Evolutionary conservation across 2,797 vertebrate genomes (phyloP).

Genomic region (Danio albolineatus): DNA sequence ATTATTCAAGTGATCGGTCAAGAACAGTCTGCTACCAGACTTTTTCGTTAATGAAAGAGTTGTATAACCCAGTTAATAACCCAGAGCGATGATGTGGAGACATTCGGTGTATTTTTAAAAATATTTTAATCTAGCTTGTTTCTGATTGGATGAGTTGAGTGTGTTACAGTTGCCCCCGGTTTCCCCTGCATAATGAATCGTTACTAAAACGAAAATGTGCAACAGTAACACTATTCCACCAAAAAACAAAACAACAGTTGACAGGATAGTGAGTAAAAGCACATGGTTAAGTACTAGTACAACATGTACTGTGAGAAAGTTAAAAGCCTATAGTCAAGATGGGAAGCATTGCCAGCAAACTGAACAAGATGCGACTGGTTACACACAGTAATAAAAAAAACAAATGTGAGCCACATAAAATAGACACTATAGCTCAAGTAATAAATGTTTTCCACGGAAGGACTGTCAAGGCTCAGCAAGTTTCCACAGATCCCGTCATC

Average conservation of each 20-base stretch:
- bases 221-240: not conserved
- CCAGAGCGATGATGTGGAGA: too few species aligned
- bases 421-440: not conserved
- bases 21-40: too few species aligned
- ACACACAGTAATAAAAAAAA: not conserved
- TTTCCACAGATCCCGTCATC: constrained; percentile 39
- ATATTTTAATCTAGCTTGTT: too few species aligned
- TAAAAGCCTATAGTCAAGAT: not conserved
- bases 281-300: not conserved
- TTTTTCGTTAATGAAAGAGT: too few species aligned
- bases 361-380: not conserved
- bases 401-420: not conserved
- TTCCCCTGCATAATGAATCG: not conserved
- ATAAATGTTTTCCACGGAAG: not conserved
- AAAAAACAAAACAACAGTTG: not conserved
- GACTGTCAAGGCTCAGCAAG: not conserved
- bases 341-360: not conserved
- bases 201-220: constrained; percentile 4
- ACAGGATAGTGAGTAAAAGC: not conserved
- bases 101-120: too few species aligned
- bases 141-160: too few species aligned
- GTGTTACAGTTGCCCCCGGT: too few species aligned
- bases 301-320: constrained; percentile 18
- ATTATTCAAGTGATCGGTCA: too few species aligned
- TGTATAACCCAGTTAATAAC: too few species aligned